phyloP scores from a whole-genome alignment of 2,797 vertebrate species.

The Lagodon rhomboides region DNA sequence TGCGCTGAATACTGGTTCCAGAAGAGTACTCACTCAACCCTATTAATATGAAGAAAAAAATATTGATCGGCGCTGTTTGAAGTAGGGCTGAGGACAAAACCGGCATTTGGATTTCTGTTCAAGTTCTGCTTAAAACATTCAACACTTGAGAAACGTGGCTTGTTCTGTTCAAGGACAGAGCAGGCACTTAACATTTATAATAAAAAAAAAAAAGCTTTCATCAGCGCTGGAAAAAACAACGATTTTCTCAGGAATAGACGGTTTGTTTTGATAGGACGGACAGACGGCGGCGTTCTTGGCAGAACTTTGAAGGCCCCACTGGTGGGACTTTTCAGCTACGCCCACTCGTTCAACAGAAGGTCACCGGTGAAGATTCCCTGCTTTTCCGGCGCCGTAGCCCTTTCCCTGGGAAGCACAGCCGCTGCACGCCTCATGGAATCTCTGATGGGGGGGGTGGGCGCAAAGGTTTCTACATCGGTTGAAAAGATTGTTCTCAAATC shows the following conservation, averaged over 20 bases:
- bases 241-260: too few species aligned
- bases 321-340: background rate
- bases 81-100: too few species aligned
- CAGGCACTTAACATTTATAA: background rate
- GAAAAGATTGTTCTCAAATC: background rate
- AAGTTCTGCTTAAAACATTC: background rate
- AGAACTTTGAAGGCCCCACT: background rate
- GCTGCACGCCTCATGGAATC: background rate
- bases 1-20: too few species aligned
- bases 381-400: background rate
- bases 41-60: background rate
- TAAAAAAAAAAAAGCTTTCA: background rate
- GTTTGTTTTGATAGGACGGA: background rate
- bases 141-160: background rate
- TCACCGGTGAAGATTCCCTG: background rate
- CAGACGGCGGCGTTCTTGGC: background rate
- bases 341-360: background rate
- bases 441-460: background rate
- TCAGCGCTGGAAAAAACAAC: background rate
- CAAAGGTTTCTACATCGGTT: slow-evolving; percentile 6
- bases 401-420: background rate
- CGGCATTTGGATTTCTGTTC: background rate
- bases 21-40: too few species aligned
- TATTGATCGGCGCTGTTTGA: too few species aligned
- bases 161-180: background rate